phyloP scores from a whole-genome alignment of 64 coral and sea anemone species.

The Hydrozoanthus tunicans region DNA sequence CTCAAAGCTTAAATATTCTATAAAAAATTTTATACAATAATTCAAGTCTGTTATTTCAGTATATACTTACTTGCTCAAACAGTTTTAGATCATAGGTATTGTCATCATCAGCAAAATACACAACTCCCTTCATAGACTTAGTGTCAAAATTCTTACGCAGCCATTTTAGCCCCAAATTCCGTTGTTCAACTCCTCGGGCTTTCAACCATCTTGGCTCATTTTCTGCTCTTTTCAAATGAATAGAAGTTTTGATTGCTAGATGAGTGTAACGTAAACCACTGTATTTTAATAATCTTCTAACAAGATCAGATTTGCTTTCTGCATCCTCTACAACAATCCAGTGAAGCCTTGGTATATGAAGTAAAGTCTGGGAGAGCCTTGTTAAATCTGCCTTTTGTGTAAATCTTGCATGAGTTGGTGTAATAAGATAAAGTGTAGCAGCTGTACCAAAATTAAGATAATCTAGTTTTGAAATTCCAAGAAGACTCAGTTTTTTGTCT shows the following conservation, averaged over 20 bases:
- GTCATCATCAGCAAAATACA: constrained; percentile 99
- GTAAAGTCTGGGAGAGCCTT: constrained; percentile 86
- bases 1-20: neutral
- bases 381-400: constrained; percentile 97
- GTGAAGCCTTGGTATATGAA: constrained; percentile 84
- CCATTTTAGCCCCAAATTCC: constrained; percentile 86
- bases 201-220: constrained; percentile 78
- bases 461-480: constrained; percentile 69
- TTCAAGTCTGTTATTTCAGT: too few relatives aligned
- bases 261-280: constrained; percentile 70
- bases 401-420: constrained; percentile 81
- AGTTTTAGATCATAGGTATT: constrained; percentile 95
- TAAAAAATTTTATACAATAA: neutral
- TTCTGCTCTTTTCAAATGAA: constrained; percentile 55
- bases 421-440: constrained; percentile 83
- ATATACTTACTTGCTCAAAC: constrained; percentile 83
- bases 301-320: constrained; percentile 66
- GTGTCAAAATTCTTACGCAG: constrained; percentile 66
- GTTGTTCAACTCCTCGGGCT: constrained; percentile 84
- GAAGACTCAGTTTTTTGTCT: constrained; percentile 56
- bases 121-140: constrained; percentile 67
- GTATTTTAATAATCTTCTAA: constrained; percentile 59
- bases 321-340: constrained; percentile 98
- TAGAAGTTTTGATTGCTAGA: constrained; percentile 68
- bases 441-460: constrained; percentile 24